Evolutionary conservation across 2,888 invertebrate species (phyloP), one percentile per base, ranked within the genome.

Genomic region (Cantharis flavilabris): DNA sequence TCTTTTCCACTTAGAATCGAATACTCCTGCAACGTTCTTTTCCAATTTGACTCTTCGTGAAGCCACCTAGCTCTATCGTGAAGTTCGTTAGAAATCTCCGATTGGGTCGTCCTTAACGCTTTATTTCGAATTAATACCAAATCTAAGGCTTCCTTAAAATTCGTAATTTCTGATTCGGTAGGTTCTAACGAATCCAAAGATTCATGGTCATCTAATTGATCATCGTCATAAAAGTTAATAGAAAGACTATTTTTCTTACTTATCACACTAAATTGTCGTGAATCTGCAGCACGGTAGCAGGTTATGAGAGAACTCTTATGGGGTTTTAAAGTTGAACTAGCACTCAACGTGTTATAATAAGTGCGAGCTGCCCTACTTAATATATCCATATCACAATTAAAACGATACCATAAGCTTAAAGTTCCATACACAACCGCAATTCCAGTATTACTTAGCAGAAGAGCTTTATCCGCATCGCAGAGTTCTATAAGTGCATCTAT

Each of bases 41-140:
- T 80, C 85, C 85, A 85, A 69, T 84, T 82, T 4, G 82, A 80
- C 73, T 85, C 85, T 64, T 83, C 83, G 26, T 83, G 83, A 75
- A 85, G 77, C 84, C 84, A 85, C 10, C 78, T 78, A 0, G 83
- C 80, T 18, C 85, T 71, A 18, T 84, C 83, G 9, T 79, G 75
- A 0, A 85, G 77, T 77, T 84, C 83, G 9, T 78, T 80, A 10
- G 80, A 79, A 23, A 84, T 84, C 71, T 84, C 85, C 0, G 82
- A 80, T 70, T 84, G 84, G 2, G 84, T 83, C 0, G 81, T 84
- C 13, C 81, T 74, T 30, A 85, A 72, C 7, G 84, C 84, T 74
- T 84, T 85, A 74, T 84, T 84, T 28, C 85, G 74, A 23, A 79
- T 82, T 72, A 84, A 76, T 10, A 83, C 84, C 9, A 84, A 71